These are phyloP conservation scores for Vespertilio murinus DNA, from an alignment of 2,797 vertebrate species.

Conservation along the genomic window DNA sequence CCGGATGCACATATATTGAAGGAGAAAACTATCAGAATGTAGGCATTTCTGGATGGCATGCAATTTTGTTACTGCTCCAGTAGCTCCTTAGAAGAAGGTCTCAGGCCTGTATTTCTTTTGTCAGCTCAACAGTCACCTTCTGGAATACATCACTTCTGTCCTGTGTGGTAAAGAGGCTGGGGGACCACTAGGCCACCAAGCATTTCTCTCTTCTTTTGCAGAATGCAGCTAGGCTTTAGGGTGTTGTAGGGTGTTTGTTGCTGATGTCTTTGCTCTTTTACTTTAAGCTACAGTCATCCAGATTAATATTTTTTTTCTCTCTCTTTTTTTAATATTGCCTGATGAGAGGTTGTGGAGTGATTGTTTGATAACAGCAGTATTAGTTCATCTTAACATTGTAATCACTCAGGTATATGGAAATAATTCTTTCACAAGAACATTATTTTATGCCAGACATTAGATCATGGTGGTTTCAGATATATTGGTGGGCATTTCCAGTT, in stretches of 20 bases:
- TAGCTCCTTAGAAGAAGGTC: conserved; percentile 5
- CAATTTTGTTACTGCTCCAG: neutral
- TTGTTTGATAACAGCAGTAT: neutral
- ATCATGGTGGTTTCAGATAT: neutral
- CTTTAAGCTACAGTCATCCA: neutral
- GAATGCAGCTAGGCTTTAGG: neutral
- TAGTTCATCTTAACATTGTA: neutral
- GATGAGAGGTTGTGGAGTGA: neutral
- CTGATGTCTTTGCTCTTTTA: neutral
- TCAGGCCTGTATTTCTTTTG: neutral
- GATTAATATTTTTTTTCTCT: neutral
- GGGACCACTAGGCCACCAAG: neutral
- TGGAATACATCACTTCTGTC: neutral
- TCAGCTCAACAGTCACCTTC: neutral
- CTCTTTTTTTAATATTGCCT: neutral
- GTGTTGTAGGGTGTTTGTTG: neutral
- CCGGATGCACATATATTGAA: conserved; percentile 42
- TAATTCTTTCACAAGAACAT: neutral
- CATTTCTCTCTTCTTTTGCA: neutral
- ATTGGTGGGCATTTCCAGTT: neutral
- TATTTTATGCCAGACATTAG: neutral
- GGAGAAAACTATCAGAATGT: neutral
- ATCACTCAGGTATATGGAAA: neutral
- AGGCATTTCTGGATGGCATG: conserved; percentile 53
- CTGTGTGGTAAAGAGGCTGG: neutral